Conservation (phyloP, 2,797 vertebrate genomes). For the Lepilemur septentrionalis region DNA sequence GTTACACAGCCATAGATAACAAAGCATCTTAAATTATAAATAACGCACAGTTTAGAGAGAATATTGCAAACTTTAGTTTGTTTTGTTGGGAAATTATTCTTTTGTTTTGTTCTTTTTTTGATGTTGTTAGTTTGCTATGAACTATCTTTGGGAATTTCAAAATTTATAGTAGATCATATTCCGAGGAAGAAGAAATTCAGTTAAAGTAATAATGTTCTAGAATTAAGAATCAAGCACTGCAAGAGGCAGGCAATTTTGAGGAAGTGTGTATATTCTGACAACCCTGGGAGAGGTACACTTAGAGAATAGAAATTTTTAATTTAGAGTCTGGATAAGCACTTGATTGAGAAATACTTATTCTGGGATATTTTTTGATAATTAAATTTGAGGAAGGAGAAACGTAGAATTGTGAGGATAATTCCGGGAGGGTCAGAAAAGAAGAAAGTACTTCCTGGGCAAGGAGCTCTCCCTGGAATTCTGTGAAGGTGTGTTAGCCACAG, state of each 20-base stretch:
- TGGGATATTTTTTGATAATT: neutral
- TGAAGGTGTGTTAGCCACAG: fast-evolving
- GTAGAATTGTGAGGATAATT: neutral
- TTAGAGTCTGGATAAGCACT: neutral
- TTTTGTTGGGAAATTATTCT: neutral
- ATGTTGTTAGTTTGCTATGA: neutral
- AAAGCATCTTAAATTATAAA: neutral
- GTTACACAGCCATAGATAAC: neutral
- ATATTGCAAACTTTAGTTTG: neutral
- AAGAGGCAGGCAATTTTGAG: neutral
- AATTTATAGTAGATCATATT: neutral
- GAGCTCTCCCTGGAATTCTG: neutral
- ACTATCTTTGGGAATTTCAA: neutral
- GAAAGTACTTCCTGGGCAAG: neutral
- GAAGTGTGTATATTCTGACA: neutral
- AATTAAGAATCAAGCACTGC: neutral
- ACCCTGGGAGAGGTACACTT: neutral
- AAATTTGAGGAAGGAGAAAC: neutral
- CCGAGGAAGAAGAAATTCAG: neutral
- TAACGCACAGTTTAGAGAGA: neutral
- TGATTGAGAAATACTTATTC: neutral
- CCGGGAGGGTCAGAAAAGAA: no score
- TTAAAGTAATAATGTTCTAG: neutral
- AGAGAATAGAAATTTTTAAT: neutral
- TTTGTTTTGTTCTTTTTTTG: neutral